Evolutionary conservation across 2,113 vertebrate species (phyloP).

Genomic region (Taxidea taxus): DNA sequence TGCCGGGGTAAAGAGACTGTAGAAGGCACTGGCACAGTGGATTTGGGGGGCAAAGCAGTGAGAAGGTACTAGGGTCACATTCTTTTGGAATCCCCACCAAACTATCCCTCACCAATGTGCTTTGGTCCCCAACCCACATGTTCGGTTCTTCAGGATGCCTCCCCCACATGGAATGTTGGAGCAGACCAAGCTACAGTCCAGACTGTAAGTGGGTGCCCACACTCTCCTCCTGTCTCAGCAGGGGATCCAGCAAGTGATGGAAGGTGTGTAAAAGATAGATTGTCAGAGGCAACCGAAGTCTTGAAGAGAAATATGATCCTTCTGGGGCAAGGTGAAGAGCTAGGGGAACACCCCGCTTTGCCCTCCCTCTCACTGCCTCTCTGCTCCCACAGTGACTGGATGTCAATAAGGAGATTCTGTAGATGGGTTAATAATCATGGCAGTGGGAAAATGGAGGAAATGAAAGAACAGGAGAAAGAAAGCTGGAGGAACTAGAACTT

Average conservation of each 20-base stretch:
- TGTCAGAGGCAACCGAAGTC: neutral
- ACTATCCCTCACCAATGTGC: neutral
- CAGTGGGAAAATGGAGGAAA: neutral
- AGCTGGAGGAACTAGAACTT: neutral
- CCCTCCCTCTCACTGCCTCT: neutral
- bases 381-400: neutral
- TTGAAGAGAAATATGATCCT: neutral
- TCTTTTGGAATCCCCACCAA: neutral
- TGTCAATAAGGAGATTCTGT: neutral
- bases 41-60: neutral
- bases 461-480: neutral
- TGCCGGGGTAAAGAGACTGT: fast-evolving
- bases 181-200: neutral
- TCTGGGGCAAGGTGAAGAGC: neutral
- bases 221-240: neutral
- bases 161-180: too few relatives aligned
- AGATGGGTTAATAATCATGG: neutral
- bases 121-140: neutral
- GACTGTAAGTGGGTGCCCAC: too few relatives aligned
- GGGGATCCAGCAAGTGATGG: neutral
- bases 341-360: neutral
- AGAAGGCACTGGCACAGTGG: neutral
- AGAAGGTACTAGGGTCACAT: neutral
- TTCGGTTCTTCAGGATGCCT: too few relatives aligned
- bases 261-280: neutral